Evolutionary conservation across 2,113 vertebrate species (phyloP).

Genomic region (Callionymus lyra): DNA sequence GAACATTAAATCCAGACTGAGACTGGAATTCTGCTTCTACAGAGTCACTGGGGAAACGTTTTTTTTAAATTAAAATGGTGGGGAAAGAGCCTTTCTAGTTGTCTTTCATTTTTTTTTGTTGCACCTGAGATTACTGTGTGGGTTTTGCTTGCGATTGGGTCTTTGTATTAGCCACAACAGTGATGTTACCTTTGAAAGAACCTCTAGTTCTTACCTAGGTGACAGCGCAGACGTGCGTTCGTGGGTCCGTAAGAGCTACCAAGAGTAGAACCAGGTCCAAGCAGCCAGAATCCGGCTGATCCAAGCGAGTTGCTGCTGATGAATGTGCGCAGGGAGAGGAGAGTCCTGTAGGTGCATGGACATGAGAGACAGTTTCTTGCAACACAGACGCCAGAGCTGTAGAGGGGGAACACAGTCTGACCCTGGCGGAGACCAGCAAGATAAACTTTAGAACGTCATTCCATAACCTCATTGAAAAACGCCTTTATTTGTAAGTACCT

Average conservation of each 20-base stretch:
- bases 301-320: constrained; percentile 79
- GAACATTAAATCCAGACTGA: no score
- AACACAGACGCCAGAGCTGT: constrained; percentile 73
- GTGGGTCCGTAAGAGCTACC: constrained; percentile 76
- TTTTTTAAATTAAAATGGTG: no score
- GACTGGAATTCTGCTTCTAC: no score
- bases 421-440: constrained; percentile 50
- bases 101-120: no score
- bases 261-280: constrained; percentile 70
- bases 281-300: constrained; percentile 75
- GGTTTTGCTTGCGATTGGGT: no score
- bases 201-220: constrained; percentile 72
- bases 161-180: no score
- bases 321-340: constrained; percentile 75
- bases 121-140: no score
- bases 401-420: constrained; percentile 75
- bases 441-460: no score
- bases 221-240: constrained; percentile 78
- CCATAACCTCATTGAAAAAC: no score
- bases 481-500: constrained; percentile 42
- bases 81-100: no score
- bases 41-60: no score
- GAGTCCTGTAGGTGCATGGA: constrained; percentile 71
- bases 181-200: no score
- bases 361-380: constrained; percentile 77